Evolutionary conservation across 2,888 invertebrate genomes (phyloP).

Genomic region (Cephus pygmeus): DNA sequence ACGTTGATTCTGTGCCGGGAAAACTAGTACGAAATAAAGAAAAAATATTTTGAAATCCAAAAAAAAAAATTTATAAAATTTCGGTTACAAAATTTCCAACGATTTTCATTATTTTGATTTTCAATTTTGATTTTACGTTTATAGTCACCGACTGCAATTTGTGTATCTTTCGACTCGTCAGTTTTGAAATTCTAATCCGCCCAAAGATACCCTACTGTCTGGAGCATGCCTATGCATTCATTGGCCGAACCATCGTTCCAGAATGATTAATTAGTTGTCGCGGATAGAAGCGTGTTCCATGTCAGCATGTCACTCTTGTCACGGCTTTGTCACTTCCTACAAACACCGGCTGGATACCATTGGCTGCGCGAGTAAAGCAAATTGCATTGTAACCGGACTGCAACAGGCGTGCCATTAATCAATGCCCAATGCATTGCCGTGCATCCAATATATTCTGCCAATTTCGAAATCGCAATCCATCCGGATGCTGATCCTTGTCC

Average conservation of each 20-base stretch:
- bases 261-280: conserved; percentile 66
- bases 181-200: not conserved
- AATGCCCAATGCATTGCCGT: conserved; percentile 58
- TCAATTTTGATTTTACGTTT: not conserved
- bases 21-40: not conserved
- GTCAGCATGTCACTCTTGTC: conserved; percentile 65
- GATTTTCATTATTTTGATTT: not conserved
- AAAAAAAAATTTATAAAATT: not conserved
- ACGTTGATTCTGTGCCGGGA: not conserved
- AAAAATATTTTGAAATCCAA: fast-evolving
- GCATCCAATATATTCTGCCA: conserved; percentile 55
- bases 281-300: conserved; percentile 48
- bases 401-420: conserved; percentile 67
- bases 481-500: not conserved
- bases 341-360: conserved; percentile 47
- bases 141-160: not conserved
- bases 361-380: conserved; percentile 49
- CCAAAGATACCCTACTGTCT: not conserved
- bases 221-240: conserved; percentile 56
- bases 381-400: conserved; percentile 66
- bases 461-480: conserved; percentile 51
- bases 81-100: not conserved
- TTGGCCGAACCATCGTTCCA: conserved; percentile 42
- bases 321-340: conserved; percentile 64
- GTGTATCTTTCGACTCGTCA: not conserved